A percentile compares a stretch with the other conserved stretches of the same genome.
These are phyloP conservation scores for Pangasius sanitwongsei DNA, from an alignment of 2,797 vertebrate species.

Conservation along the genomic window DNA sequence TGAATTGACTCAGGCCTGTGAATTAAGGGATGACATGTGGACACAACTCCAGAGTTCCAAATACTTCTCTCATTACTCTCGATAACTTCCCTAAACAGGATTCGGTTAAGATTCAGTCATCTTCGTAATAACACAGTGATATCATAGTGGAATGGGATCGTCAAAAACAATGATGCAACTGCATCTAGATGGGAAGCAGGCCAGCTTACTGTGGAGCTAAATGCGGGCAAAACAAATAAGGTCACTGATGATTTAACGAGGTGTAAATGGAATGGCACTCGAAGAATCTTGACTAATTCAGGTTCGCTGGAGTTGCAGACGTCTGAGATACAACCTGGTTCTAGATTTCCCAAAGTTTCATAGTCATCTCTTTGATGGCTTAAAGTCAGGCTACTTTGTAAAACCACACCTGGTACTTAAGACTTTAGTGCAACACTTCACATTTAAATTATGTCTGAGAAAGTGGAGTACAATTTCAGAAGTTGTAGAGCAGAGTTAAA, in stretches of 20 bases:
- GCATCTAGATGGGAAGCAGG: conserved; percentile 12
- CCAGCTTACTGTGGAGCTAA: neutral
- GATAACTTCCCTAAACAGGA: conserved; percentile 16
- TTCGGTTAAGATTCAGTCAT: conserved; percentile 23
- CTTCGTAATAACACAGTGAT: conserved; percentile 34
- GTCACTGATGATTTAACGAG: conserved; percentile 37
- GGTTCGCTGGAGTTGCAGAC: neutral
- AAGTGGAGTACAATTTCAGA: neutral
- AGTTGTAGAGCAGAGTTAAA: neutral
- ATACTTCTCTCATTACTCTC: conserved; percentile 29
- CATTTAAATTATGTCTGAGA: neutral
- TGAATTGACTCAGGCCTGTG: conserved; percentile 24
- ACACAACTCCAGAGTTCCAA: conserved; percentile 11
- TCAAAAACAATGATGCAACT: conserved; percentile 39
- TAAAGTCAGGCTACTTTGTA: neutral
- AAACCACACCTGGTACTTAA: neutral
- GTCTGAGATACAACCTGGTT: neutral
- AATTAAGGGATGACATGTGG: conserved; percentile 17
- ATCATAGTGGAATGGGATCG: conserved; percentile 1
- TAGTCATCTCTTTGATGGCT: neutral
- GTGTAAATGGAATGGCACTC: conserved; percentile 8
- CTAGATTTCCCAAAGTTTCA: conserved; percentile 4
- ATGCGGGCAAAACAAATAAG: conserved; percentile 41
- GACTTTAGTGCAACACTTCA: neutral
- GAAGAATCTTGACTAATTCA: conserved; percentile 19